Conservation (phyloP, 1,140 invertebrate species). For the Ostrea denselamellosa region DNA sequence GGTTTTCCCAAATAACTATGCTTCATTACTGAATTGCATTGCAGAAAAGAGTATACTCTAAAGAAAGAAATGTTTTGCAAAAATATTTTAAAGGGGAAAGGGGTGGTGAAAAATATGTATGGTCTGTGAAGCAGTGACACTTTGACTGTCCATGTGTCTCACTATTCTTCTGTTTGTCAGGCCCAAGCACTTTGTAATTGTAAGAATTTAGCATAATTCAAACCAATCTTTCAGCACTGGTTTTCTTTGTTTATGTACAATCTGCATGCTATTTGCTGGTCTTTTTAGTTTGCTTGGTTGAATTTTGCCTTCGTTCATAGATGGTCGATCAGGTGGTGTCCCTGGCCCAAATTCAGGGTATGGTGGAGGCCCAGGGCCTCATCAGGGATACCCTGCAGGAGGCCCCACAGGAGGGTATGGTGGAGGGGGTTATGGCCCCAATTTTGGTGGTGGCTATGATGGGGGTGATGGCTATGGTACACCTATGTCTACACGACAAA, state of each 20-base stretch:
- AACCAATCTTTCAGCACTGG: background rate
- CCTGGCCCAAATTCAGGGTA: constrained; percentile 46
- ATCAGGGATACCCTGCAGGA: background rate
- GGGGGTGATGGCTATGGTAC: constrained; percentile 49
- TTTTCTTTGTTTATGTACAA: background rate
- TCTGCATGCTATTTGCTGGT: background rate
- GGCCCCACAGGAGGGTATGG: constrained; percentile 44
- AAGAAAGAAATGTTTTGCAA: too few relatives aligned
- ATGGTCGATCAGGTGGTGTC: constrained; percentile 55
- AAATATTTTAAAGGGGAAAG: too few relatives aligned
- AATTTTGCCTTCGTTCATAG: background rate
- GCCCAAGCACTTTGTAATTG: too few relatives aligned
- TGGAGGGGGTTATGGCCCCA: constrained; percentile 8
- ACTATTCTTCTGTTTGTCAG: too few relatives aligned
- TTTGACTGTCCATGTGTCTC: too few relatives aligned
- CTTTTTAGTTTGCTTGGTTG: constrained; percentile 10
- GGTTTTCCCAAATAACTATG: too few relatives aligned
- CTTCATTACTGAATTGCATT: too few relatives aligned
- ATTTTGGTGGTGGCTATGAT: constrained; percentile 49
- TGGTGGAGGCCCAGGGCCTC: background rate
- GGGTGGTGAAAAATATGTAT: too few relatives aligned
- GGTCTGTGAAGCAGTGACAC: too few relatives aligned
- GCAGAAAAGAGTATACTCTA: too few relatives aligned
- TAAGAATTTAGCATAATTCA: background rate
- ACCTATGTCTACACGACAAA: constrained; percentile 28